phyloP scores from a whole-genome alignment of 1,140 invertebrate genomes.

The Drosophila biarmipes region DNA sequence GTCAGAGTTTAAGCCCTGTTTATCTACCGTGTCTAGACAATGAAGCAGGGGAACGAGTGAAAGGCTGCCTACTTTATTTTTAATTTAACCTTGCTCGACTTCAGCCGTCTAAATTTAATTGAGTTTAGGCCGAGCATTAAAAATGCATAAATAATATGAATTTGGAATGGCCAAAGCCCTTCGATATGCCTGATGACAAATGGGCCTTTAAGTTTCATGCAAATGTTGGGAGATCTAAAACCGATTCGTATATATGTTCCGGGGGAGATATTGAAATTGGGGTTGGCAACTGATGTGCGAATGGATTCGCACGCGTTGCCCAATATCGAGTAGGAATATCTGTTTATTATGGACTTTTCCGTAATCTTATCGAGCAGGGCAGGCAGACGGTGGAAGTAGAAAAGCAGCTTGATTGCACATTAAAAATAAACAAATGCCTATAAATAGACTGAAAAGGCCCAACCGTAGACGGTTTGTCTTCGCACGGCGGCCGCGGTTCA shows the following conservation, averaged over 20 bases:
- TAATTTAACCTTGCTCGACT: not conserved
- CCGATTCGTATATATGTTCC: slow-evolving; percentile 49
- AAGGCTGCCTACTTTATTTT: not conserved
- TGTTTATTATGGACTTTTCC: slow-evolving; percentile 48
- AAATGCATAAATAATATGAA: slow-evolving; percentile 64
- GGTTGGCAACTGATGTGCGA: slow-evolving; percentile 45
- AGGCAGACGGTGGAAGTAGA: slow-evolving; percentile 21
- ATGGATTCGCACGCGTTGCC: slow-evolving; percentile 9
- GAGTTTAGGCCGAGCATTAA: slow-evolving; percentile 51
- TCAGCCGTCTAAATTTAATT: slow-evolving; percentile 36
- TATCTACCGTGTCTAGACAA: slow-evolving; percentile 6
- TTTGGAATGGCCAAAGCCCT: slow-evolving; percentile 26
- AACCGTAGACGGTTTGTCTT: slow-evolving; percentile 49
- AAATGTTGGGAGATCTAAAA: slow-evolving; percentile 72
- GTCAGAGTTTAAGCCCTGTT: slow-evolving; percentile 6
- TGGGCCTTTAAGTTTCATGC: slow-evolving; percentile 73
- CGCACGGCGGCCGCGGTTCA: slow-evolving; percentile 10
- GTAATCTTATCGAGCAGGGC: slow-evolving; percentile 63
- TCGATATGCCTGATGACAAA: slow-evolving; percentile 50
- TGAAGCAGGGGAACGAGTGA: not conserved
- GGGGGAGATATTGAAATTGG: slow-evolving; percentile 33
- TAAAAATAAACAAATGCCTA: slow-evolving; percentile 72
- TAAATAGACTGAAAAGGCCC: slow-evolving; percentile 49
- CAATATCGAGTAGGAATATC: slow-evolving; percentile 28
- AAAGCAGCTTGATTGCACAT: slow-evolving; percentile 62